Conservation (phyloP, 2,113 vertebrate species). For the Thermophis baileyi region DNA sequence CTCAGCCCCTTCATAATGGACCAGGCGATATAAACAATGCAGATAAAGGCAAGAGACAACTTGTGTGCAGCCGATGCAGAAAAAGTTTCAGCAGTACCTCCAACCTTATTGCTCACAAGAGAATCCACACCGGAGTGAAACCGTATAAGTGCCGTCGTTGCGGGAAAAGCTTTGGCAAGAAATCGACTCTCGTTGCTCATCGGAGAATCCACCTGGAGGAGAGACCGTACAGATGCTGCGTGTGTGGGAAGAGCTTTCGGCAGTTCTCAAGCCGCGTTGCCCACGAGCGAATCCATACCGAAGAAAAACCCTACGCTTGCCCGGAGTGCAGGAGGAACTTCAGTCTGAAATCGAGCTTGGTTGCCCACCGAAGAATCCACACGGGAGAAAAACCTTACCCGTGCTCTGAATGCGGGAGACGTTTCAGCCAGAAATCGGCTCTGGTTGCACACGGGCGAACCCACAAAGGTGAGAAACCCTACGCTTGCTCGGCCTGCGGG, state of each 20-base stretch:
- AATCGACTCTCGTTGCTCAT: background rate
- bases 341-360: background rate
- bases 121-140: background rate
- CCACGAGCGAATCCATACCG: background rate
- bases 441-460: background rate
- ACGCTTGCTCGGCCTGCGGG: background rate
- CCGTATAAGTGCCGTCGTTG: background rate
- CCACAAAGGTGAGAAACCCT: background rate
- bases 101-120: background rate
- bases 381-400: background rate
- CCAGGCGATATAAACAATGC: background rate
- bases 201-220: background rate
- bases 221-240: background rate
- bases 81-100: background rate
- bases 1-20: background rate
- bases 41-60: background rate
- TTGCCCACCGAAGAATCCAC: background rate
- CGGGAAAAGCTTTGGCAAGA: conserved; percentile 9
- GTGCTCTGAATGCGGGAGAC: background rate
- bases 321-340: background rate
- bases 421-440: conserved; percentile 8
- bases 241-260: background rate
- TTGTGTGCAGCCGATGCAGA: background rate
- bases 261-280: background rate
- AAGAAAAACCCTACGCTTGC: background rate